Evolutionary conservation across 2,888 invertebrate species (phyloP), one percentile per base, ranked within the genome.

Genomic region (Diarsia rubi): DNA sequence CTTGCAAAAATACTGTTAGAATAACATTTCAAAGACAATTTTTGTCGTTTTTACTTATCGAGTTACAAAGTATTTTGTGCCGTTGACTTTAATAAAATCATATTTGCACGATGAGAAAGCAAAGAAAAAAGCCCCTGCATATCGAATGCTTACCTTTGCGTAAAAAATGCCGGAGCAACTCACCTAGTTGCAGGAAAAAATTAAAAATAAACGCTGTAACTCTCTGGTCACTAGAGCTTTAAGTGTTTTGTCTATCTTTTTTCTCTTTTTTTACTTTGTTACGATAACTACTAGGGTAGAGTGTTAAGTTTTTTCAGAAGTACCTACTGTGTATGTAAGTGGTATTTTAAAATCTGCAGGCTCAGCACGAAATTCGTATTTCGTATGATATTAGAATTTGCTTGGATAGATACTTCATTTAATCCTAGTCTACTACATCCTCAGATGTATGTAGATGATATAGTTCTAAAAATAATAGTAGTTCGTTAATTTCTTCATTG

Each of bases 61-160:
- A 37, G 6, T 37, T 45, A 16, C 16, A 16, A 16, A 16, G 4
- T 4, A 14, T 45, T 45, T 54, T 27, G 12, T 19, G 8, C 12
- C 19, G 1, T 27, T n/a, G 14, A 9, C 16, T 47, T 47, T 65
- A 68, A 70, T 67, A 37, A 59, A 64, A 64, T 65, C 21, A 21
- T 19, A 60, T 44, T 65, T 60, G 6, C 11, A 45, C 37, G 14
- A 14, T 24, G 54, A 37, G 52, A 44, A 54, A 16, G 14, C 16
- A 62, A 27, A 45, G 11, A 49, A 64, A 66, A 74, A 44, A 54
- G 37, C 49, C 5, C 8, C 47, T 19, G 37, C 44, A 67, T 52
- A 72, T 69, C 44, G 60, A 12, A 69, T 76, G 81, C 81, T 80
- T 69, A 71, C 49, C 57, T 80, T 60, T 57, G 81, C 72, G 69